These are phyloP conservation scores for Actinemys pallida DNA, from an alignment of 2,113 vertebrate species.

Conservation along the genomic window DNA sequence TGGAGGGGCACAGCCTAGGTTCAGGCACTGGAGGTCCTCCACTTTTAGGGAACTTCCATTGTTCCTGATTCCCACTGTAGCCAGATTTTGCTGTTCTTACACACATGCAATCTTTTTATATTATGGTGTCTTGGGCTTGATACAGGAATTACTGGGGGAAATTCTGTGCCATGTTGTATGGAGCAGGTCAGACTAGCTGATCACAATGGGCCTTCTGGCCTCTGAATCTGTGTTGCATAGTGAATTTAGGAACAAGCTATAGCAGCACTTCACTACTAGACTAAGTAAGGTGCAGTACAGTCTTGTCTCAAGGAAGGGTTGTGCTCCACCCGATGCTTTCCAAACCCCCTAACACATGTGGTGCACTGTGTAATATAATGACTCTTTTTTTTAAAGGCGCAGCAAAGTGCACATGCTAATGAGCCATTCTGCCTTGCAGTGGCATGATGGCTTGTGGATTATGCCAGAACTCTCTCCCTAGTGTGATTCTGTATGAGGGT, in stretches of 20 bases:
- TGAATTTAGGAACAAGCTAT: not conserved
- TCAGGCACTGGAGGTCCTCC: too few relatives aligned
- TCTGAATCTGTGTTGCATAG: not conserved
- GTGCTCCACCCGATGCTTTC: not conserved
- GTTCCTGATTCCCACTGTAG: not conserved
- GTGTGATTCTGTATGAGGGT: not conserved
- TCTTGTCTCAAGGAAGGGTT: not conserved
- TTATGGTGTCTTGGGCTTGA: fast-evolving
- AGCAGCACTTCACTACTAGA: not conserved
- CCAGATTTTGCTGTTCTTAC: not conserved
- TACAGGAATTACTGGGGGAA: not conserved
- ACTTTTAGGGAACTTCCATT: too few relatives aligned
- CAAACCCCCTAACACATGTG: not conserved
- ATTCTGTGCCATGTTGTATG: fast-evolving
- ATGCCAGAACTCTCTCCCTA: fast-evolving
- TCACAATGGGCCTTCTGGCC: not conserved
- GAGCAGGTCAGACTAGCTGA: not conserved
- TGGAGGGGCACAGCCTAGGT: not conserved
- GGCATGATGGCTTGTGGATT: not conserved
- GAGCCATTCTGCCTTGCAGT: not conserved
- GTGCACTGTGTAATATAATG: not conserved
- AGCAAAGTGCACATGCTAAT: not conserved
- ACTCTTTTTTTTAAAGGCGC: not conserved
- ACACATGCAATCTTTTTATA: fast-evolving
- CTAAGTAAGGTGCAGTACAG: not conserved